Evolutionary conservation across 2,113 vertebrate genomes (phyloP).

Genomic region (Eolophus roseicapilla): DNA sequence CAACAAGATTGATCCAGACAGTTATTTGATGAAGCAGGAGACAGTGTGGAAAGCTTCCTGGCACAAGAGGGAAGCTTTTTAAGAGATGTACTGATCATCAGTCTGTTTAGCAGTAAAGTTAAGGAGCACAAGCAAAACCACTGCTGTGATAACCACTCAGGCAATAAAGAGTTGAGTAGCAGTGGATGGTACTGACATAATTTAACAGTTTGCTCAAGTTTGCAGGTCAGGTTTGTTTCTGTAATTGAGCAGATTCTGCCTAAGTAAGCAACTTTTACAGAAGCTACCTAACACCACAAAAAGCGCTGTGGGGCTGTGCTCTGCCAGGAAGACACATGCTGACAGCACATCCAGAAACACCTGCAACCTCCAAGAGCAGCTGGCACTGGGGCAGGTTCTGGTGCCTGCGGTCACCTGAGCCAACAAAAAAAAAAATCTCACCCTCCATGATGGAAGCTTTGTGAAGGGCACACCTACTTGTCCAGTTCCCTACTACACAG

Average conservation of each 20-base stretch:
- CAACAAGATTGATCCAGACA: not conserved
- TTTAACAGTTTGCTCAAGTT: not conserved
- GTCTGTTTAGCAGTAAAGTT: not conserved
- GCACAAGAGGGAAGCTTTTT: not conserved
- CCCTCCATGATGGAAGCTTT: not conserved
- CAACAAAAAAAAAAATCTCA: not conserved
- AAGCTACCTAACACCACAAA: not conserved
- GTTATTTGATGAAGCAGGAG: not conserved
- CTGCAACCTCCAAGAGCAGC: no score
- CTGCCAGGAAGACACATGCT: not conserved
- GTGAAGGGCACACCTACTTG: not conserved
- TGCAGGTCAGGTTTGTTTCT: not conserved
- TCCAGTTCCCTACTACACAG: not conserved
- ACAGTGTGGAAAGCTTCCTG: not conserved
- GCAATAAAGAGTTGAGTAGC: not conserved
- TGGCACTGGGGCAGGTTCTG: not conserved
- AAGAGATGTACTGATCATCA: not conserved
- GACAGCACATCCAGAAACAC: not conserved
- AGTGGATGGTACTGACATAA: not conserved
- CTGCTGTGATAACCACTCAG: not conserved
- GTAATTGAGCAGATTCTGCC: not conserved
- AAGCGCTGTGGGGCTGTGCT: not conserved
- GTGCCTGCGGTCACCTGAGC: not conserved
- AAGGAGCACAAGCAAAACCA: not conserved
- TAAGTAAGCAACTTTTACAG: not conserved